Evolutionary conservation across 2,113 vertebrate species (phyloP).

Genomic region (Ranitomeya variabilis): DNA sequence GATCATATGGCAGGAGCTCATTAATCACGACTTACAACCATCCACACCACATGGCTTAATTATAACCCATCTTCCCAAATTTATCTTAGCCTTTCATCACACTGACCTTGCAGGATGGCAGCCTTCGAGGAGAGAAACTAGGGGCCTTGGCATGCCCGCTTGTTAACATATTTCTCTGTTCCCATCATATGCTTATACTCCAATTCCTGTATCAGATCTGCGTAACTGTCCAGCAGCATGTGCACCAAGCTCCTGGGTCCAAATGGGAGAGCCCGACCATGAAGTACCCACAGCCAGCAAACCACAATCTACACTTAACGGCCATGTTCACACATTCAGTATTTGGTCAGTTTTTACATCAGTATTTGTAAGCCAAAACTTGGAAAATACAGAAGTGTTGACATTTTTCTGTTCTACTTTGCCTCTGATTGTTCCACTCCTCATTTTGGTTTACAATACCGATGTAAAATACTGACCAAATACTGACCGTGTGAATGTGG

Average conservation of each 20-base stretch:
- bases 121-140: conserved; percentile 19
- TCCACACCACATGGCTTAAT: conserved; percentile 55
- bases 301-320: background rate
- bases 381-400: too few relatives aligned
- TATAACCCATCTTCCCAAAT: conserved; percentile 48
- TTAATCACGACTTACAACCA: conserved; percentile 58
- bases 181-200: conserved; percentile 42
- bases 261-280: background rate
- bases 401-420: too few relatives aligned
- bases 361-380: too few relatives aligned
- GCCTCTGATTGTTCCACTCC: too few relatives aligned
- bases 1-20: conserved; percentile 48
- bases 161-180: conserved; percentile 44
- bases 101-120: conserved; percentile 53
- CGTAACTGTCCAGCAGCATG: background rate
- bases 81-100: conserved; percentile 55
- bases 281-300: background rate
- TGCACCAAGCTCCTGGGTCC: background rate
- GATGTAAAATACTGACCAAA: too few relatives aligned
- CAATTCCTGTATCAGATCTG: conserved; percentile 34
- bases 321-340: too few relatives aligned
- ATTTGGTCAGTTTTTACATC: too few relatives aligned
- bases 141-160: conserved; percentile 37
- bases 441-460: too few relatives aligned
- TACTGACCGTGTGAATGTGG: too few relatives aligned